Evolutionary conservation across 2,797 vertebrate species (phyloP), one percentile per base, ranked within the genome.

Genomic region (Neoniphon sammara): DNA sequence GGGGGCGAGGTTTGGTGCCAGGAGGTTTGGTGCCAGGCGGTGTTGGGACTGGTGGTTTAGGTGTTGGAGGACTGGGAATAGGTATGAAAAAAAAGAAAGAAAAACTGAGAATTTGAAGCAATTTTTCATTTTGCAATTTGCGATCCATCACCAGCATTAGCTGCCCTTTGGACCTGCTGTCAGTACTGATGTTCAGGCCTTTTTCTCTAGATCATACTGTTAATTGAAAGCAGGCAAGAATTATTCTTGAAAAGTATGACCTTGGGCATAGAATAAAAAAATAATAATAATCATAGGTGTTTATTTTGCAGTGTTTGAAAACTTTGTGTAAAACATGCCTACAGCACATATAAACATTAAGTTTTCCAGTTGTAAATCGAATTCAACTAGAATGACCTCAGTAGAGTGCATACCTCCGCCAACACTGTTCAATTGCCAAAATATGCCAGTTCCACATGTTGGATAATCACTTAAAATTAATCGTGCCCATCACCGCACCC

Each of bases 21-120:
- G 89, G 88, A 2, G 88, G 92, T 70, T 61, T 91, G 34, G 84
- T 91, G 17, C 92, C 90, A 73, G 91, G 88, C 67, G 91, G 88
- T 8, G 71, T 75, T 31, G 91, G 87, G 1, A 27, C 72, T 8
- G 89, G 82, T 68, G 87, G 87, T 17, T 70, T 86, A 39, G 93
- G 90, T 9, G 10, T 57, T 50, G 89, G 91, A 85, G 91, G 88
- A 68, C 75, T 90, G 2, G 91, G 91, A 75, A 58, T 77, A 86
- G 94, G 94, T 95, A 91, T 60, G 81, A 78, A 70, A 8, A 55
- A 44, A 64, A 10, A 27, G 8, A 57, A 27, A 27, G 2, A n/a
- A 21, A 47, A 55, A 4, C 11, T 3, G 1, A 42, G 12, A 42
- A 42, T 12, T 42, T 42, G 12, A 14, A 42, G 11, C 2, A 3